phyloP scores from a whole-genome alignment of 2,797 vertebrate genomes.

The Sebastes cheni region DNA sequence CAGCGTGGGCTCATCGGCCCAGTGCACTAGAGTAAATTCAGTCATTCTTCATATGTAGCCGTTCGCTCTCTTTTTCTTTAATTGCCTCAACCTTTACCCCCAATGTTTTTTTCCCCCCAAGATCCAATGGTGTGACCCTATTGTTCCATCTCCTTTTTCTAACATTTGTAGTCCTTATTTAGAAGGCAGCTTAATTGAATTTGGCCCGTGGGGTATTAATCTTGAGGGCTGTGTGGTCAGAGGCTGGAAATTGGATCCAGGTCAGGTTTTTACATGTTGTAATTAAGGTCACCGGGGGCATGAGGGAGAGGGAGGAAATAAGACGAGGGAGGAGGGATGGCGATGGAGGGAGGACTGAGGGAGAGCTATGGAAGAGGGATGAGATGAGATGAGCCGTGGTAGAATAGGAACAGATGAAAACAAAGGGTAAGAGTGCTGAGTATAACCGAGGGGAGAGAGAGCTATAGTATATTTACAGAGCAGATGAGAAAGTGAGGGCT shows the following conservation, averaged over 20 bases:
- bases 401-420: neutral
- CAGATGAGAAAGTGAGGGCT: neutral
- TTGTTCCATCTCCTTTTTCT: conserved; percentile 12
- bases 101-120: neutral
- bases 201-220: conserved; percentile 66
- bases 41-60: neutral
- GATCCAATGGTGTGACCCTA: neutral
- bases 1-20: neutral
- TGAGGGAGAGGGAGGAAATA: conserved; percentile 9
- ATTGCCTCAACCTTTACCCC: conserved; percentile 2
- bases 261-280: conserved; percentile 76
- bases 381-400: neutral
- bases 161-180: conserved; percentile 48
- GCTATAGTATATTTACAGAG: neutral
- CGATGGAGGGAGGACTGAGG: neutral
- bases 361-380: neutral
- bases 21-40: neutral
- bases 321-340: neutral
- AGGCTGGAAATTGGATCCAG: conserved; percentile 72
- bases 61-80: neutral
- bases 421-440: neutral
- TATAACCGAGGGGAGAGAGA: neutral
- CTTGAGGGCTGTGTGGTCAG: conserved; percentile 51
- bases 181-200: conserved; percentile 69
- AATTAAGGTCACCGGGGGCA: conserved; percentile 73